Evolutionary conservation across 37 sponge, comb jelly and placozoan genomes (phyloP), one percentile per base, ranked within the genome.

Genomic region (Agelas oroides): DNA sequence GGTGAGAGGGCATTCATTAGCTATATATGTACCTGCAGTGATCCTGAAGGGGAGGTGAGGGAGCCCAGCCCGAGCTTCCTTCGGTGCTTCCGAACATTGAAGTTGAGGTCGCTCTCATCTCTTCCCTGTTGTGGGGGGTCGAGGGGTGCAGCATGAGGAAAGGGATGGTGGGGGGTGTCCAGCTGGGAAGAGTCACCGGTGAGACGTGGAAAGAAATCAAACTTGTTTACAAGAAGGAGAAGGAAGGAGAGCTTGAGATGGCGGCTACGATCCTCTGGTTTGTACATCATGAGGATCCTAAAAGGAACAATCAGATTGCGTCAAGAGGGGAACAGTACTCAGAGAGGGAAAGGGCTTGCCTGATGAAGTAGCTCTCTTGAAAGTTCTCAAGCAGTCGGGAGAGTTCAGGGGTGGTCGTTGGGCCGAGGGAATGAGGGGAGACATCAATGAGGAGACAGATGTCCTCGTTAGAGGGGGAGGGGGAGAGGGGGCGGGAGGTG

Each of bases 201-300:
- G 28, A 81, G 77, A n/a, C 81, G 71, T 55, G 93, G 93, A 53
- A 81, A 88, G 16, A 16, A 3, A 59, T 93, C 89, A 15, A 32
- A 28, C 37, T 77, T 84, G 81, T 88, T 65, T 25, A 85, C 82
- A 34, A 93, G 33, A 24, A 93, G 34, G 8, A 93, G 70, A 70
- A 84, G 88, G 70, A 85, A 79, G 53, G 52, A 37, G 0, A 88
- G 76, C 15, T 71, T 21, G 20, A 89, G 54, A 0, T 21, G 24
- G 28, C 69, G 80, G 30, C 28, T n/a, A 27, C 6, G 24, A 1
- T 19, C 53, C 54, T 55, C 57, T 0, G 34, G 61, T 32, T 55
- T 19, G 41, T 37, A 71, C 40, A 90, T 0, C 1, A 70, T 75
- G 20, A 90, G 32, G 52, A 84, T 35, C 46, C 46, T 46, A 8